Conservation (phyloP, 2,113 vertebrate species). For the Strix aluco region DNA sequence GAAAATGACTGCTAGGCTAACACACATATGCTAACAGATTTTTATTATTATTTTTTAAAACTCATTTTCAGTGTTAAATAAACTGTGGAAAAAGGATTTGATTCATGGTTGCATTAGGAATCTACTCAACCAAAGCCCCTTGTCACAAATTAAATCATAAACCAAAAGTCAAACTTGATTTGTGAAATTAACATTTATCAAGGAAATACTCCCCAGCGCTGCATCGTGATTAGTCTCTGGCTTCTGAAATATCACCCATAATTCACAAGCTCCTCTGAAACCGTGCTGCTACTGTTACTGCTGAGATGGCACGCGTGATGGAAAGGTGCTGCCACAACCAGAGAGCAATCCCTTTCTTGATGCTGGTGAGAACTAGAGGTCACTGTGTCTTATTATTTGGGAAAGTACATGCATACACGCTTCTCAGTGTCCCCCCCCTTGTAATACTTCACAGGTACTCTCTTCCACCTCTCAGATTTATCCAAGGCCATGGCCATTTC, state of each 20-base stretch:
- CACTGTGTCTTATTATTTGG: not conserved
- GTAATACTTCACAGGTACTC: not conserved
- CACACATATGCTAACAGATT: not conserved
- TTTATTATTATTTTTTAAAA: conserved; percentile 14
- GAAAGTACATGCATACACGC: not conserved
- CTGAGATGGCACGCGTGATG: not conserved
- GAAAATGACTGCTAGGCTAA: not conserved
- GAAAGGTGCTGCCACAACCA: conserved; percentile 16
- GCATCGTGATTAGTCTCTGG: conserved; percentile 53
- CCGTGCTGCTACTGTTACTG: not conserved
- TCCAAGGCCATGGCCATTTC: not conserved
- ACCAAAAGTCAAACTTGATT: conserved; percentile 74
- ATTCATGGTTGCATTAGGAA: conserved; percentile 81
- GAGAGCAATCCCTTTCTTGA: not conserved
- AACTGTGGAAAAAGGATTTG: conserved; percentile 46
- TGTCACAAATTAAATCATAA: conserved; percentile 79
- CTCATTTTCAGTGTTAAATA: conserved; percentile 32
- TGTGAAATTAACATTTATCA: conserved; percentile 74
- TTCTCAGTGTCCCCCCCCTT: not conserved
- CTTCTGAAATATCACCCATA: conserved; percentile 65
- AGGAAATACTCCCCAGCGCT: conserved; percentile 67
- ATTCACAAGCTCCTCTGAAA: conserved; percentile 45
- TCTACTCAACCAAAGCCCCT: conserved; percentile 74
- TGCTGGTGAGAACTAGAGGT: not conserved
- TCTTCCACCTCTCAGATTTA: not conserved